phyloP scores from a whole-genome alignment of 1,140 invertebrate genomes.

The Pseudomyrmex gracilis region DNA sequence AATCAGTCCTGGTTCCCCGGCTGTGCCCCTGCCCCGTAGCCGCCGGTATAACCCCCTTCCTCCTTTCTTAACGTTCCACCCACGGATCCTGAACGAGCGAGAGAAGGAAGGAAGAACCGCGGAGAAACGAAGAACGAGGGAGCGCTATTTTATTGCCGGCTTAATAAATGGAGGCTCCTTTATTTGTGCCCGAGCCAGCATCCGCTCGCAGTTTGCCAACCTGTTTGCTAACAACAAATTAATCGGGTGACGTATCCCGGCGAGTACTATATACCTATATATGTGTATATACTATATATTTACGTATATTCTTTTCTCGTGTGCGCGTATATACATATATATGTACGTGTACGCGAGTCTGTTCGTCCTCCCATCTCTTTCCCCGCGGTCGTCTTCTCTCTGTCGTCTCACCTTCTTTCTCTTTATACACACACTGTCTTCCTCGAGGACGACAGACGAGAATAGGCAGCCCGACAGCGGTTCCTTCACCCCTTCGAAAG shows the following conservation, averaged over 20 bases:
- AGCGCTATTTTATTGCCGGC: slow-evolving; percentile 84
- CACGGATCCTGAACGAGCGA: slow-evolving; percentile 62
- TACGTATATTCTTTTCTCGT: too few species aligned
- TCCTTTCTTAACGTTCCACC: slow-evolving; percentile 69
- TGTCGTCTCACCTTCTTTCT: slow-evolving; percentile 18
- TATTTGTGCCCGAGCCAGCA: slow-evolving; percentile 81
- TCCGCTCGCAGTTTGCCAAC: slow-evolving; percentile 84
- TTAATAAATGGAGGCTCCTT: slow-evolving; percentile 85
- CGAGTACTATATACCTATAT: slow-evolving; percentile 57
- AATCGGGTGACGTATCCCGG: slow-evolving; percentile 83
- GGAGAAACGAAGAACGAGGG: slow-evolving; percentile 68
- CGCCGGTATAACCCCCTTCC: slow-evolving; percentile 52
- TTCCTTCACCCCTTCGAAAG: slow-evolving; percentile 77
- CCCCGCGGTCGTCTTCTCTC: slow-evolving; percentile 23
- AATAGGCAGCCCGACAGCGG: slow-evolving; percentile 73
- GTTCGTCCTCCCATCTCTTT: slow-evolving; percentile 66
- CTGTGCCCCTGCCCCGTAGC: slow-evolving; percentile 52
- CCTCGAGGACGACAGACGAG: slow-evolving; percentile 69
- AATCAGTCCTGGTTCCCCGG: slow-evolving; percentile 70
- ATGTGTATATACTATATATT: not conserved
- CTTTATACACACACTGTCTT: slow-evolving; percentile 12
- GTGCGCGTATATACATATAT: not conserved
- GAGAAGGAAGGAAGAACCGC: slow-evolving; percentile 50
- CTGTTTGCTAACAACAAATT: slow-evolving; percentile 85
- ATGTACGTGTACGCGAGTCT: slow-evolving; percentile 23